A percentile compares a stretch with the other conserved stretches of the same genome.
Conservation (phyloP, 2,797 vertebrate species). For the Urosaurus nigricauda region DNA sequence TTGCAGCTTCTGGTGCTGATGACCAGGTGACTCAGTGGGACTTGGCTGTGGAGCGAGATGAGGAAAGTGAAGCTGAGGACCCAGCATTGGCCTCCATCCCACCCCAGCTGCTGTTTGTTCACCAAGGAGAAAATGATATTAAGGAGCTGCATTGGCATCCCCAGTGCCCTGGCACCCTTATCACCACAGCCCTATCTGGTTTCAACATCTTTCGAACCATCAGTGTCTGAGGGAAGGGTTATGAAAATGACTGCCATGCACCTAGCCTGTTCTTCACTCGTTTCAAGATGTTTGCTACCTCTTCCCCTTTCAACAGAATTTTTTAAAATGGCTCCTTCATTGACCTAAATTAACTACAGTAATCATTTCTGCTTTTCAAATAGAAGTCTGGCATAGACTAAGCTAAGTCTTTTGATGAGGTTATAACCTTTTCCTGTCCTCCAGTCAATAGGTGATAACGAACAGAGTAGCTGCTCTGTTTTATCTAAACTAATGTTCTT, state of each 20-base stretch:
- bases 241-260: not conserved
- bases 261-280: not conserved
- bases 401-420: conserved; percentile 8
- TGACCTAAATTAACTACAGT: not conserved
- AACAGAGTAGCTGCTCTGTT: not conserved
- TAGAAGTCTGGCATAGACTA: not conserved
- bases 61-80: conserved; percentile 77
- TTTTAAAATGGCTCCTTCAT: not conserved
- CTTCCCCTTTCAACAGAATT: not conserved
- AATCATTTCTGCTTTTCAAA: conserved; percentile 2
- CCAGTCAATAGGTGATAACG: not conserved
- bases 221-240: conserved; percentile 80
- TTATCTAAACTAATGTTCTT: not conserved
- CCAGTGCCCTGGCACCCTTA: conserved; percentile 86
- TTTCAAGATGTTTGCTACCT: not conserved
- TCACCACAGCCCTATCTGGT: conserved; percentile 89
- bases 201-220: conserved; percentile 93
- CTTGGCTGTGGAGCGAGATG: conserved; percentile 90
- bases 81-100: conserved; percentile 81
- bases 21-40: conserved; percentile 94
- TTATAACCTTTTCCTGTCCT: not conserved
- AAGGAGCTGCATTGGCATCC: conserved; percentile 97
- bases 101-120: conserved; percentile 92
- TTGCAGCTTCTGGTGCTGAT: conserved; percentile 89
- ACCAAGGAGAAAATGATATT: conserved; percentile 92